Evolutionary conservation across 1,140 invertebrate species (phyloP), one percentile per base, ranked within the genome.

Genomic region (Mactra quadrangularis): DNA sequence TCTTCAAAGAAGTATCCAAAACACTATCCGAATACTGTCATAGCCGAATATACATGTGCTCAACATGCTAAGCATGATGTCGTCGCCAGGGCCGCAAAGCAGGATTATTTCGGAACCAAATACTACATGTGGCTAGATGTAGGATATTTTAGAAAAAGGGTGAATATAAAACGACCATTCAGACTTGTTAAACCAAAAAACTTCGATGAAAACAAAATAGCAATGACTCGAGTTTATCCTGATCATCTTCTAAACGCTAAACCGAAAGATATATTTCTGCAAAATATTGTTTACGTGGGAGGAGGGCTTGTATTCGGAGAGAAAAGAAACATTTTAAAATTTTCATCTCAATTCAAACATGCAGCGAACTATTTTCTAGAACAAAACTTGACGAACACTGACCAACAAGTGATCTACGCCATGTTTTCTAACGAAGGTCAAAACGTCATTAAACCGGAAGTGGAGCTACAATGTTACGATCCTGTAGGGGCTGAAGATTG

Each of bases 51-150:
- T 74, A 25, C 86, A 15, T 86, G 85, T 64, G 85, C 81, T 11
- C 83, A 86, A 55, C 83, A 88, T 72, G 70, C 88, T 17, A 89
- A 89, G 79, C 88, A 83, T 72, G 85, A 84, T 13, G 27, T 85
- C 11, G 71, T 90, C 3, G 38, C 41, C 1, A 22, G 82, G 13
- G 75, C 88, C 2, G 41, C 84, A 1, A 50, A 76, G 7, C 53
- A 66, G 15, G 62, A 85, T 50, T 59, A 62, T 22, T 87, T 89
- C 38, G 53, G 53, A 2, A 84, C 85, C 2, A 57, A 72, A 35
- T 86, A 86, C 62, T 85, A 83, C 53, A 85, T 86, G 27, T 90
- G 89, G 89, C 15, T 90, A 11, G 89, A 90, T 70, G 59, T 88
- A 15, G 89, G 89, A 3, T 88, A 88, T 72, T 90, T 88, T 50